Conservation (phyloP, 2,797 vertebrate species). For the Lithobates sylvaticus region DNA sequence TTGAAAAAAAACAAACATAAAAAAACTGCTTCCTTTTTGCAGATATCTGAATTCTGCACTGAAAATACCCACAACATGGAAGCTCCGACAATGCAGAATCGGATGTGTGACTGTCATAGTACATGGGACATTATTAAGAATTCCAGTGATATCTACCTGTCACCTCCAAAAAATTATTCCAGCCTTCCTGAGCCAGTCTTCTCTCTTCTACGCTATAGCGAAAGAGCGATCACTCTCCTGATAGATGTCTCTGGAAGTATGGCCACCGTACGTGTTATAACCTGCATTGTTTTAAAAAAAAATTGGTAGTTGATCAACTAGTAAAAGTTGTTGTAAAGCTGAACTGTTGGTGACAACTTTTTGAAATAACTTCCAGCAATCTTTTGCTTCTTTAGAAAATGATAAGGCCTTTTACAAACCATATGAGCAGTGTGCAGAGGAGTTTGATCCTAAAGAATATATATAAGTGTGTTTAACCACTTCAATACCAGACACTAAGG, state of each 20-base stretch:
- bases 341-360: too few relatives aligned
- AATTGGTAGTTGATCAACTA: too few relatives aligned
- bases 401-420: too few relatives aligned
- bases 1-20: too few relatives aligned
- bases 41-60: slow-evolving; percentile 24
- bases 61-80: slow-evolving; percentile 69
- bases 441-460: too few relatives aligned
- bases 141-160: not conserved
- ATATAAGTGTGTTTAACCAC: too few relatives aligned
- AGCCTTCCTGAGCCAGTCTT: slow-evolving; percentile 67
- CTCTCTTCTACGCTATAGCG: slow-evolving; percentile 68
- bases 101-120: slow-evolving; percentile 60
- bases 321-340: too few relatives aligned
- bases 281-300: not conserved
- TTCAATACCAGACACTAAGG: too few relatives aligned
- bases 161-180: not conserved
- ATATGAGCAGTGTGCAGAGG: too few relatives aligned
- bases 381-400: too few relatives aligned
- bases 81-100: slow-evolving; percentile 69
- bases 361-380: too few relatives aligned
- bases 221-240: slow-evolving; percentile 72
- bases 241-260: slow-evolving; percentile 81
- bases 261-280: slow-evolving; percentile 40
- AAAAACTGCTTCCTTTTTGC: not conserved
- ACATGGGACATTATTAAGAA: slow-evolving; percentile 36